Conservation (phyloP, 2,888 invertebrate genomes). For the Netelia virgata region DNA sequence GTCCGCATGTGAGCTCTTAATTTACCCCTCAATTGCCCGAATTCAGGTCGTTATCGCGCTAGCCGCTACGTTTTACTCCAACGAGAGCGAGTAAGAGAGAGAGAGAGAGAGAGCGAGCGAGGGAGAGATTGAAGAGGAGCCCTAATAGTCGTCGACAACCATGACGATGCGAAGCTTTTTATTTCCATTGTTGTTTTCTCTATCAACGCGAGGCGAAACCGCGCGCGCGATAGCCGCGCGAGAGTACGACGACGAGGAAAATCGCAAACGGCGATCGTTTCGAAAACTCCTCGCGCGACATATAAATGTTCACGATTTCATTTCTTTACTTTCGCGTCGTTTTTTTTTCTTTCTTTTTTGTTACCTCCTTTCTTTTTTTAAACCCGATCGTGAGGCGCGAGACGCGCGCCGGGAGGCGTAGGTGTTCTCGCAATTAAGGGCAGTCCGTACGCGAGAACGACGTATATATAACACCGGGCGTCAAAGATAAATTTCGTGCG, state of each 20-base stretch:
- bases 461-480: conserved; percentile 38
- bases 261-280: conserved; percentile 6
- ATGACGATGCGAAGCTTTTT: too few species aligned
- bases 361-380: conserved; percentile 34
- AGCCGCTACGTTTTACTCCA: conserved; percentile 3
- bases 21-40: conserved; percentile 75
- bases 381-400: not conserved
- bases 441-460: conserved; percentile 16
- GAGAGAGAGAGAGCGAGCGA: not conserved
- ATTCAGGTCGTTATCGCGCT: conserved; percentile 72
- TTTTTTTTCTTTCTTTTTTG: conserved; percentile 36
- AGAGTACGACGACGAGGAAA: too few species aligned
- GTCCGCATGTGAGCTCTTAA: conserved; percentile 59
- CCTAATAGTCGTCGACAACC: too few species aligned
- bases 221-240: too few species aligned
- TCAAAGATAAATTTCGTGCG: conserved; percentile 57
- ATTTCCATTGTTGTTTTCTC: too few species aligned
- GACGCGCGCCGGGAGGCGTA: conserved; percentile 38
- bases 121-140: conserved; percentile 1
- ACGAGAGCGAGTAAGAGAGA: too few species aligned
- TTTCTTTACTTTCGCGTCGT: not conserved
- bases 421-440: conserved; percentile 62
- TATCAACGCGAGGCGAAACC: too few species aligned
- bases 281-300: not conserved
- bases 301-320: too few species aligned